Percentiles rank a stretch among this genome's conserved stretches.
Evolutionary conservation across 1,140 invertebrate genomes (phyloP).

Genomic region (Choristoneura fumiferana): DNA sequence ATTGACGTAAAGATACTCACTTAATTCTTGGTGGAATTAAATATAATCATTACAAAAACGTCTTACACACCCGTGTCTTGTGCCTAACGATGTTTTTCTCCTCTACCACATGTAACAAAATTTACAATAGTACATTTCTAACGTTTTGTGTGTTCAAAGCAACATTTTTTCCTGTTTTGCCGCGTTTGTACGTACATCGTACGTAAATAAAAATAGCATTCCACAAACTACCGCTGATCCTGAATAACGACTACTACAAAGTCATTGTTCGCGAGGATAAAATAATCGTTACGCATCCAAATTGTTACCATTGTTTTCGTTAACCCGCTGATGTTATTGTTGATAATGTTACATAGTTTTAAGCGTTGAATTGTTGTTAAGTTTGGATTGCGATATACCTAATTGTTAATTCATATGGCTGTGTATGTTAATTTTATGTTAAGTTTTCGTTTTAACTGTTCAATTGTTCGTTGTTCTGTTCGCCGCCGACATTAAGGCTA

Average conservation of each 20-base stretch:
- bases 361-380: conserved; percentile 72
- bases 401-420: conserved; percentile 62
- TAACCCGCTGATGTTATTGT: conserved; percentile 37
- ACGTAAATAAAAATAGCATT: background rate
- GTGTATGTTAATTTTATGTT: conserved; percentile 77
- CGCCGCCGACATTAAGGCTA: conserved; percentile 67
- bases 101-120: background rate
- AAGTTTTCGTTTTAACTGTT: conserved; percentile 72
- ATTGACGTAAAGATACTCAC: background rate
- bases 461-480: conserved; percentile 58
- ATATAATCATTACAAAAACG: background rate
- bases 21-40: background rate
- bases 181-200: background rate
- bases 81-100: conserved; percentile 16
- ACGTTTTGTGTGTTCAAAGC: background rate
- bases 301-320: conserved; percentile 18
- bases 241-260: conserved; percentile 3
- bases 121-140: conserved; percentile 1
- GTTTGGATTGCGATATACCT: conserved; percentile 60
- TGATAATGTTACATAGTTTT: conserved; percentile 65
- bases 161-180: conserved; percentile 1
- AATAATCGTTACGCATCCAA: conserved; percentile 50
- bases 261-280: conserved; percentile 42
- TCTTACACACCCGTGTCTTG: background rate
- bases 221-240: conserved; percentile 5